Percentiles rank a stretch among this genome's conserved stretches.
These are phyloP conservation scores for Tanytarsus gracilentus DNA, from an alignment of 2,888 invertebrate genomes.

Conservation along the genomic window DNA sequence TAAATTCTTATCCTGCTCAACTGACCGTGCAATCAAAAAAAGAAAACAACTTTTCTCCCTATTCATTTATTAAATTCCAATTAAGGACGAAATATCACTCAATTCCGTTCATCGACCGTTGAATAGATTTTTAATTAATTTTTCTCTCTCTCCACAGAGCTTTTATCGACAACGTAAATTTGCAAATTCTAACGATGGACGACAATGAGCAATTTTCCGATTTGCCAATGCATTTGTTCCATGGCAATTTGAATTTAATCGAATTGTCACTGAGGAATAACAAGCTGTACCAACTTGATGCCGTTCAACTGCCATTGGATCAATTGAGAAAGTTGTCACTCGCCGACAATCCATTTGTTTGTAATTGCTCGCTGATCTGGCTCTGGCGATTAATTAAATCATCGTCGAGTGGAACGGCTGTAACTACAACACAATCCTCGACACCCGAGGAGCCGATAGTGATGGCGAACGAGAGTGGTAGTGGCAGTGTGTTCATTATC, in stretches of 20 bases:
- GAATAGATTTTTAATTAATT: slow-evolving; percentile 16
- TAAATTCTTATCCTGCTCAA: too few species aligned
- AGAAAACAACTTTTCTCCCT: too few species aligned
- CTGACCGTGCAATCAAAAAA: too few species aligned
- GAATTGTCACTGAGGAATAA: slow-evolving; percentile 69
- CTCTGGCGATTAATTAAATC: slow-evolving; percentile 50
- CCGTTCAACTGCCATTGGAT: slow-evolving; percentile 74
- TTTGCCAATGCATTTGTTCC: slow-evolving; percentile 73
- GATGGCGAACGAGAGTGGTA: background rate
- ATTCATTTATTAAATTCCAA: too few species aligned
- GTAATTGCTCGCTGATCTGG: slow-evolving; percentile 83
- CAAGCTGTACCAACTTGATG: slow-evolving; percentile 63
- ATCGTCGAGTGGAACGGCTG: too few species aligned
- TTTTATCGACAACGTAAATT: slow-evolving; percentile 75
- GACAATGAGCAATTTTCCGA: slow-evolving; percentile 63
- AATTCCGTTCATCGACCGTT: too few species aligned
- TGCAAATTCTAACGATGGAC: slow-evolving; percentile 68
- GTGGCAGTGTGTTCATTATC: slow-evolving; percentile 37
- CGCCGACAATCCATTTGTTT: slow-evolving; percentile 73
- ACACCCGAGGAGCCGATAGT: background rate
- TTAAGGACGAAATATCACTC: too few species aligned
- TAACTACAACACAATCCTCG: background rate
- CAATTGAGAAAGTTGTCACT: slow-evolving; percentile 63
- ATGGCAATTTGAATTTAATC: slow-evolving; percentile 69
- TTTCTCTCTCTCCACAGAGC: slow-evolving; percentile 45